Base-by-base conservation (phyloP, 2,113 vertebrate genomes). In the Xyliphius kryptos region DNA sequence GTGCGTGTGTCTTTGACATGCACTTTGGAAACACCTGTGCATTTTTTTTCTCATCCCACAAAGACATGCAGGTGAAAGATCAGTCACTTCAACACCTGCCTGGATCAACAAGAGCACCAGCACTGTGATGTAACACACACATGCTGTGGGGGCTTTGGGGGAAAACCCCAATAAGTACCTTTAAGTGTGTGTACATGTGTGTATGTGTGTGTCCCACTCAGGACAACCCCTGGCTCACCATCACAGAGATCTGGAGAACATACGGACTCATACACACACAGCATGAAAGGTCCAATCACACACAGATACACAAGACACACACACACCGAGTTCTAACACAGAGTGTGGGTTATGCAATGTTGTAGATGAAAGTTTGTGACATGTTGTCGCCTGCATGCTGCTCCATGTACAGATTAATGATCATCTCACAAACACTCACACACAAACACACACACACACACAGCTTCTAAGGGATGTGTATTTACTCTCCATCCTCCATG, bases 141-240 rank as follows among this genome's bases (percentile, higher is more conserved):
- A 5, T 6, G 41, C 65, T 68, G 41, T 37, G 52, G 38, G 46
- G 63, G 49, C 65, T 49, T 21, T 66, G 63, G 60, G 70, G 58
- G 50, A 72, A 72, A 53, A n/a, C n/a, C 52, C 60, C 70, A 41
- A 21, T 61, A 54, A 41, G 22, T 21, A 55, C 51, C 36, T 61
- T 2, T 44, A 54, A 51, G 54, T 56, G n/a, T n/a, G n/a, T n/a
- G 55, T 58, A 55, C 58, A 47, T 67, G 61, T 57, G 69, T 76
- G 57, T 56, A 55, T 56, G 63, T 52, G 43, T 82, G 74, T 83
- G 76, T 80, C 80, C 79, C 79, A 83, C 83, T 85, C 80, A 83
- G 84, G 83, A 87, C 80, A 86, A 86, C 86, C 86, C 84, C 84
- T 87, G 86, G 86, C 84, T 86, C 78, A 84, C 73, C 84, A 83